phyloP scores from a whole-genome alignment of 2,797 vertebrate species.

The Liasis olivaceus region DNA sequence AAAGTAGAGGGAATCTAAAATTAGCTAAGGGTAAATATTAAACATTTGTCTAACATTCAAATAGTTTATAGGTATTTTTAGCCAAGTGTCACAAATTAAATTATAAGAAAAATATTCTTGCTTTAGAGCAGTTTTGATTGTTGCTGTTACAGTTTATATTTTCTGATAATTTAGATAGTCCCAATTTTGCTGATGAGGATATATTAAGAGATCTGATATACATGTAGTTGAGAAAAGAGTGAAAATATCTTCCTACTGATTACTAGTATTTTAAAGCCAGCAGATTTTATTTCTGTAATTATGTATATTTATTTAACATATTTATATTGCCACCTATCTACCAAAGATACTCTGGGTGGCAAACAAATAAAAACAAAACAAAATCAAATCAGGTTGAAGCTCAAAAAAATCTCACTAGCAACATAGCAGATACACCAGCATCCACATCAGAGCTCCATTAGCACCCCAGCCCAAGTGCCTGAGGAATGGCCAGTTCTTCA shows the following conservation, averaged over 20 bases:
- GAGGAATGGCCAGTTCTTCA: neutral
- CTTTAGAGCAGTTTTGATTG: neutral
- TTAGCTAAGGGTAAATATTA: too few relatives aligned
- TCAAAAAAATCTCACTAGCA: neutral
- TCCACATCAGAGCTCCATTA: neutral
- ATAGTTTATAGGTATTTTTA: neutral
- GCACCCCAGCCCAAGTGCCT: neutral
- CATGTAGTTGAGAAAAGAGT: neutral
- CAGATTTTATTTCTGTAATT: neutral
- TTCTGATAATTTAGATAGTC: neutral
- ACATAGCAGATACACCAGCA: neutral
- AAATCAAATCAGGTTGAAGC: neutral
- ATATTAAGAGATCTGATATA: neutral
- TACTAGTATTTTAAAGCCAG: neutral
- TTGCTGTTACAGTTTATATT: neutral
- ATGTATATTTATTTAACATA: neutral
- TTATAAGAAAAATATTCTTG: constrained; percentile 6
- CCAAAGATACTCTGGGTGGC: neutral
- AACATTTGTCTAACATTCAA: neutral
- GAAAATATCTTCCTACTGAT: neutral
- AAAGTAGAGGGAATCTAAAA: neutral
- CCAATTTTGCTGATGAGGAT: neutral
- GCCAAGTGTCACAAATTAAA: neutral
- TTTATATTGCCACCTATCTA: neutral
- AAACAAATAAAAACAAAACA: neutral